Evolutionary conservation across 2,797 vertebrate genomes (phyloP), one percentile per base, ranked within the genome.

Genomic region (Salmo trutta): DNA sequence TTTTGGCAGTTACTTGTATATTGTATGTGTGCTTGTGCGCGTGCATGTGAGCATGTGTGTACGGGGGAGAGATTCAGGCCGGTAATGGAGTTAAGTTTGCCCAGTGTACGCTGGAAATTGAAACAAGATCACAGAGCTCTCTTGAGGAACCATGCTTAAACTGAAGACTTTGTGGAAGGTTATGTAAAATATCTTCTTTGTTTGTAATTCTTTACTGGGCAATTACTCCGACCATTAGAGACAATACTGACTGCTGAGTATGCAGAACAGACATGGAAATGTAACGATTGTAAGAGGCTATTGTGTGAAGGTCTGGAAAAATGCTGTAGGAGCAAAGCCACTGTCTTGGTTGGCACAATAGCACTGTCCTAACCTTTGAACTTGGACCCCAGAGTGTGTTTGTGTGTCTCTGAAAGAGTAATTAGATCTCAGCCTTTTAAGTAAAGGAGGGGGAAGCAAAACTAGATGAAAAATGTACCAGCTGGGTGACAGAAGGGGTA

Each of bases 151-250:
- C 10, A 15, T 77, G 73, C 88, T 86, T 86, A 83, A 87, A 53
- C 78, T 83, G 85, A 83, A 86, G 81, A 83, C 87, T 88, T 81
- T 86, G 82, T 77, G 84, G 82, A 41, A 73, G 79, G 71, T 47
- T 72, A 77, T 33, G 53, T 54, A 75, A 89, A 86, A 88, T 85
- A 83, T 84, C 56, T 31, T 84, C 80, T 88, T 88, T 91, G 81
- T 90, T 83, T 81, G 79, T 74, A 19, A 73, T 81, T 73, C 82
- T 81, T 81, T 79, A 56, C 21, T 77, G 80, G 82, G 47, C 36
- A 54, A 73, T 79, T 75, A 21, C 75, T 47, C 41, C 52, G 64
- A 51, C 56, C 74, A 68, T 75, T 36, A 29, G 67, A 21, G 41
- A 75, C 59, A 77, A 29, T n/a, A 7, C 53, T 19, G 4, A 17